Evolutionary conservation across 2,113 vertebrate species (phyloP).

Genomic region (Cyanistes caeruleus): DNA sequence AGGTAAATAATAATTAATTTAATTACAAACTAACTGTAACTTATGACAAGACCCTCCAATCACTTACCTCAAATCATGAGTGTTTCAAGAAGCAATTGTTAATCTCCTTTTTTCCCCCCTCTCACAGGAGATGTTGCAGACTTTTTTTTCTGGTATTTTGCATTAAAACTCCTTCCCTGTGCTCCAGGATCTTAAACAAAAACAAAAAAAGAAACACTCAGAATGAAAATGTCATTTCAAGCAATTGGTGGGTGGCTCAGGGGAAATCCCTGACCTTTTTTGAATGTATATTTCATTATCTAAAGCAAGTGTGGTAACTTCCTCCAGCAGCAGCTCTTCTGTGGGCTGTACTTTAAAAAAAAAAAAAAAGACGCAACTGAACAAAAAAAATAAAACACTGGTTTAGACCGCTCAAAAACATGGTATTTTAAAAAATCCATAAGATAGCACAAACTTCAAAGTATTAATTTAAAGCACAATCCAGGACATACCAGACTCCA

Average conservation of each 20-base stretch:
- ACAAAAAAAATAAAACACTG: background rate
- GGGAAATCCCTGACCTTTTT: slow-evolving; percentile 78
- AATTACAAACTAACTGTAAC: slow-evolving; percentile 24
- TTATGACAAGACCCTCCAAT: background rate
- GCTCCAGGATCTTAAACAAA: slow-evolving; percentile 71
- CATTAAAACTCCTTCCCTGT: slow-evolving; percentile 54
- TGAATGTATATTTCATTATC: slow-evolving; percentile 63
- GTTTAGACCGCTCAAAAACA: background rate
- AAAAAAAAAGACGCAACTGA: background rate
- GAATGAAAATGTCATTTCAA: slow-evolving; percentile 75
- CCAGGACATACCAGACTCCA: background rate
- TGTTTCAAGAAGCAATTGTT: slow-evolving; percentile 48
- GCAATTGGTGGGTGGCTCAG: slow-evolving; percentile 46
- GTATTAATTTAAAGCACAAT: background rate
- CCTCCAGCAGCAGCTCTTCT: slow-evolving; percentile 37
- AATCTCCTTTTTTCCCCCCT: background rate
- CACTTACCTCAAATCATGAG: slow-evolving; percentile 74
- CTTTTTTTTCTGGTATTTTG: slow-evolving; percentile 49
- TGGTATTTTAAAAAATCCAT: background rate
- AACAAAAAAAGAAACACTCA: slow-evolving; percentile 69
- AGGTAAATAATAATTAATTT: background rate
- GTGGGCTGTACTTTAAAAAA: background rate
- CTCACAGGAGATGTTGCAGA: slow-evolving; percentile 37
- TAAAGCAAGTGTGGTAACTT: slow-evolving; percentile 60
- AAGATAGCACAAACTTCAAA: background rate